phyloP scores from a whole-genome alignment of 2,113 vertebrate genomes.

The Cyphomyrus plagiostoma region DNA sequence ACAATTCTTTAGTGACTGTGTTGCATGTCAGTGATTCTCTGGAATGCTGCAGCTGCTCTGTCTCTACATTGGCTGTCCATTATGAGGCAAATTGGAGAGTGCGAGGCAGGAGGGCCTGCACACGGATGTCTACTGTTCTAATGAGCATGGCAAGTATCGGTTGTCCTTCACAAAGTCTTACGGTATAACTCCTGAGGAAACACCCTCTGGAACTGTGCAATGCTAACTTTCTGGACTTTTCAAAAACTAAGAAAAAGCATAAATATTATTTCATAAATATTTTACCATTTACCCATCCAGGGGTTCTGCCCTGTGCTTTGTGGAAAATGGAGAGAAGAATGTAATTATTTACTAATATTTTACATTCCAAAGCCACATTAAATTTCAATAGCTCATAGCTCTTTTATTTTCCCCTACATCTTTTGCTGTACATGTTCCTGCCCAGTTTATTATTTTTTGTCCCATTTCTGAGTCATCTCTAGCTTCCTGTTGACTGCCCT shows the following conservation, averaged over 20 bases:
- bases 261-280: not conserved
- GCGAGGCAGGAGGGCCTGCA: slow-evolving; percentile 28
- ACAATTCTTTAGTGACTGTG: not conserved
- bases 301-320: not conserved
- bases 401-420: not conserved
- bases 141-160: slow-evolving; percentile 40
- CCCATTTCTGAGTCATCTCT: not conserved
- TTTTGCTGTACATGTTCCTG: not conserved
- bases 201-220: not conserved
- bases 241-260: not conserved
- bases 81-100: slow-evolving; percentile 53
- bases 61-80: slow-evolving; percentile 15
- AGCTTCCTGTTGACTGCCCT: not conserved
- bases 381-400: not conserved
- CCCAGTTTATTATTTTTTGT: not conserved
- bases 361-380: not conserved
- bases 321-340: not conserved
- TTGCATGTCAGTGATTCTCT: not conserved
- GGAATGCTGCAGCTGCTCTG: not conserved
- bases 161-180: not conserved
- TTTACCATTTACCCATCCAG: not conserved
- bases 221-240: not conserved
- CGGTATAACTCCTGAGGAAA: not conserved
- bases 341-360: not conserved
- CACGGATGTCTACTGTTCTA: slow-evolving; percentile 37